These are phyloP conservation scores for Oceanodroma tethys DNA, from an alignment of 2,113 vertebrate species.

Conservation along the genomic window DNA sequence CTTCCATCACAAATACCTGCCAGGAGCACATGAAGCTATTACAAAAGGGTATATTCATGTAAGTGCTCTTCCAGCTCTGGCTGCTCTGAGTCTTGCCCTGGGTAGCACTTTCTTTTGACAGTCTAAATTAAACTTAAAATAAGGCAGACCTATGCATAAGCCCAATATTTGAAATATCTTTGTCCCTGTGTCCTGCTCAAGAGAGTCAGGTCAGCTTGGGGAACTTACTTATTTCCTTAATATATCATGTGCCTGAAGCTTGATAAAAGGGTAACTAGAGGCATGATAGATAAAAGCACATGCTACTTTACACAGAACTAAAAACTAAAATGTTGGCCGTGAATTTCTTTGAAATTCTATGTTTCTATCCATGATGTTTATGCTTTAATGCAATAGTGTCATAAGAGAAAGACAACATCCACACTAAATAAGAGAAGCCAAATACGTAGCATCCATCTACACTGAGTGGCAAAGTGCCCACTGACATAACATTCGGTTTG, in stretches of 20 bases:
- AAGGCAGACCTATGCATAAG: background rate
- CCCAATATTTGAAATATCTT: background rate
- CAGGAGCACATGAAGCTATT: background rate
- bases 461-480: background rate
- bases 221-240: background rate
- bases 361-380: background rate
- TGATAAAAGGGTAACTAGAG: background rate
- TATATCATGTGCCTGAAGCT: background rate
- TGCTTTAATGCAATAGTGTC: background rate
- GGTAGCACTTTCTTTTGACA: background rate
- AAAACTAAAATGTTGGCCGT: background rate
- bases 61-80: background rate
- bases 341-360: background rate
- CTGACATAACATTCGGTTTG: background rate
- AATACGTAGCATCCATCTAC: background rate
- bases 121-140: background rate
- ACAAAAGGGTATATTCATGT: rapidly evolving
- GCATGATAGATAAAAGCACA: background rate
- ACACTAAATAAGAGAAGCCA: background rate
- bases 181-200: background rate
- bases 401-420: background rate
- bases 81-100: background rate
- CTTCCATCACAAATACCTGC: background rate
- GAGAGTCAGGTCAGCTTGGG: background rate
- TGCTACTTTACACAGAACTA: background rate